Evolutionary conservation across 2,797 vertebrate species (phyloP).

Genomic region (Sebastes vulpes): DNA sequence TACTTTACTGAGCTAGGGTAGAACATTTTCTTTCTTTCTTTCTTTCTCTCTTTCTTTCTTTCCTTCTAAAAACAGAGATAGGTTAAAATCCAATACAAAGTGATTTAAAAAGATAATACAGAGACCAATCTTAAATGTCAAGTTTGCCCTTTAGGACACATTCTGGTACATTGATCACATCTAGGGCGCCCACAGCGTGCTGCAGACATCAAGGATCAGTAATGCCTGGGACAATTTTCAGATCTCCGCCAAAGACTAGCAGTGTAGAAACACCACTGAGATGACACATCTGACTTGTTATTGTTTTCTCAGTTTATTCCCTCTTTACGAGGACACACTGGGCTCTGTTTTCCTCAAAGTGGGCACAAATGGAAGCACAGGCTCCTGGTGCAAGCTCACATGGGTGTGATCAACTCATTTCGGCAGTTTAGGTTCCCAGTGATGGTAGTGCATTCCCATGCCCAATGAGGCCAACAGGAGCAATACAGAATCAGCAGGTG

Average conservation of each 20-base stretch:
- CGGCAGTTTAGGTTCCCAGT: background rate
- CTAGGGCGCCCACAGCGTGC: background rate
- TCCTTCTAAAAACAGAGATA: background rate
- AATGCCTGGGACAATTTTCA: background rate
- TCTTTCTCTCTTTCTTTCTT: background rate
- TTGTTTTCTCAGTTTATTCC: background rate
- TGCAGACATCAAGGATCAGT: background rate
- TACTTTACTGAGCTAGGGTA: background rate
- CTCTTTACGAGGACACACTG: background rate
- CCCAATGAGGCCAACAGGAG: background rate
- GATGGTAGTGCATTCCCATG: background rate
- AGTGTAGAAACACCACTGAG: background rate
- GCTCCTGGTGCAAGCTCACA: background rate
- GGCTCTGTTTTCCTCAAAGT: background rate
- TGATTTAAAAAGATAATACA: background rate
- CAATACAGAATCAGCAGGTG: background rate
- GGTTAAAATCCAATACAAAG: background rate
- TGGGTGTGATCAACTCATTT: background rate
- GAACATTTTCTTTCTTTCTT: background rate
- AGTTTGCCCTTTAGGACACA: background rate
- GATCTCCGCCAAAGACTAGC: background rate
- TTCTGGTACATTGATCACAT: background rate
- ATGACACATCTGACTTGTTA: background rate
- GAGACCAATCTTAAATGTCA: constrained; percentile 1
- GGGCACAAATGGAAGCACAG: background rate